A percentile compares a stretch with the other conserved stretches of the same genome.
Evolutionary conservation across 2,888 invertebrate species (phyloP).

Genomic region (Mallateleia sp.): DNA sequence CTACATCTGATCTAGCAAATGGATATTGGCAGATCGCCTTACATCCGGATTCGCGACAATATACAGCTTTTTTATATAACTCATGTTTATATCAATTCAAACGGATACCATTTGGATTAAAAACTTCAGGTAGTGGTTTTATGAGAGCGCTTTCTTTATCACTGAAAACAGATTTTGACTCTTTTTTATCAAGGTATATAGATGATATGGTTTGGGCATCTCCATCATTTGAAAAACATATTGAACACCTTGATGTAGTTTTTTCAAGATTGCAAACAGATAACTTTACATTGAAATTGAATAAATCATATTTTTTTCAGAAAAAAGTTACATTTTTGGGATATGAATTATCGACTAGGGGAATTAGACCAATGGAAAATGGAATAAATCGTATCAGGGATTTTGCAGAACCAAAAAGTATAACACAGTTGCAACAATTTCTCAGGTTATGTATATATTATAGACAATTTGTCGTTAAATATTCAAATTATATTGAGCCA

Average conservation of each 20-base stretch:
- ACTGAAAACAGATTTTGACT: slow-evolving; percentile 77
- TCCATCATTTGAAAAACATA: background rate
- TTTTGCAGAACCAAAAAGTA: too few relatives aligned
- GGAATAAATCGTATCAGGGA: background rate
- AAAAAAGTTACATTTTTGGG: too few relatives aligned
- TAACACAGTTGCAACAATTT: too few relatives aligned
- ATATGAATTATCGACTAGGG: too few relatives aligned
- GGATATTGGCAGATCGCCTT: slow-evolving; percentile 80
- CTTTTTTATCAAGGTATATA: slow-evolving; percentile 43
- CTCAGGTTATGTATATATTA: background rate
- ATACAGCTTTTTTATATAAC: slow-evolving; percentile 76
- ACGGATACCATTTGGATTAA: slow-evolving; percentile 83
- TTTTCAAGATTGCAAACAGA: slow-evolving; percentile 41
- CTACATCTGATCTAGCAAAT: slow-evolving; percentile 74
- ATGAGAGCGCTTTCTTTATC: slow-evolving; percentile 73
- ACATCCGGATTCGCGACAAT: slow-evolving; percentile 51
- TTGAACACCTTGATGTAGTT: background rate
- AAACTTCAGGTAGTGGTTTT: slow-evolving; percentile 80
- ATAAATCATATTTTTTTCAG: too few relatives aligned
- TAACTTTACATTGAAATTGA: slow-evolving; percentile 12
- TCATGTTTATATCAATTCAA: slow-evolving; percentile 80
- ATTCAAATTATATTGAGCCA: background rate
- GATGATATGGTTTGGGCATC: slow-evolving; percentile 39
- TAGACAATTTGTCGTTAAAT: background rate
- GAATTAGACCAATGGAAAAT: too few relatives aligned